A percentile compares a stretch with the other conserved stretches of the same genome.
Evolutionary conservation across 2,888 invertebrate genomes (phyloP).

Genomic region (Tolmerus cingulatus): DNA sequence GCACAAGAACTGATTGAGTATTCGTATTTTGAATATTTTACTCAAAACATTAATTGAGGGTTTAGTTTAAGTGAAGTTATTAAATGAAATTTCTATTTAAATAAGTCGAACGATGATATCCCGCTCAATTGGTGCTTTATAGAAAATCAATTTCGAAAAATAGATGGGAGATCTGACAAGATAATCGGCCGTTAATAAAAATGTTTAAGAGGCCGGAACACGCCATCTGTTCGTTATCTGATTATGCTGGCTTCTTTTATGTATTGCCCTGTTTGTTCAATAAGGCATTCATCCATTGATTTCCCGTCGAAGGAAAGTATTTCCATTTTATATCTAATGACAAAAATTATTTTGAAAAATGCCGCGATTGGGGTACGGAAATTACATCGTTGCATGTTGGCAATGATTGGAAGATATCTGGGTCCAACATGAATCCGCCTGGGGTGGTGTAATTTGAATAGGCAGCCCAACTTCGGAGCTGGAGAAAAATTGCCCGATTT

Average conservation of each 20-base stretch:
- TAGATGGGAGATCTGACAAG: slow-evolving; percentile 5
- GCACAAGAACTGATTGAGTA: background rate
- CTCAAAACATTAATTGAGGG: background rate
- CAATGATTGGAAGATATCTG: background rate
- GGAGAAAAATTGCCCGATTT: background rate
- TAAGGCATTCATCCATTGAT: slow-evolving; percentile 19
- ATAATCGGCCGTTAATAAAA: slow-evolving; percentile 25
- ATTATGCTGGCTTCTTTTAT: slow-evolving; percentile 6
- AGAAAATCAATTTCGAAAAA: slow-evolving; percentile 10
- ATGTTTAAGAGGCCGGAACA: background rate
- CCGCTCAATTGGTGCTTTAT: background rate
- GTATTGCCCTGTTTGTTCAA: slow-evolving; percentile 26
- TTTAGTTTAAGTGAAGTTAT: background rate
- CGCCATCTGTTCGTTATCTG: slow-evolving; percentile 21
- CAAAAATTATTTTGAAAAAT: background rate
- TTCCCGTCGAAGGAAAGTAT: background rate
- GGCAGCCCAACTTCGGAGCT: background rate
- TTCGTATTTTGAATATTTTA: background rate
- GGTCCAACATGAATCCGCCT: background rate
- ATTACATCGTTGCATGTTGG: background rate
- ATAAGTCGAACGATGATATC: background rate
- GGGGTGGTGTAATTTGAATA: background rate
- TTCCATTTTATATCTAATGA: background rate
- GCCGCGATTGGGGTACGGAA: background rate
- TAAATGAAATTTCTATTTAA: background rate